phyloP scores from a whole-genome alignment of 2,113 vertebrate species.

The Rhinolophus ferrumequinum region DNA sequence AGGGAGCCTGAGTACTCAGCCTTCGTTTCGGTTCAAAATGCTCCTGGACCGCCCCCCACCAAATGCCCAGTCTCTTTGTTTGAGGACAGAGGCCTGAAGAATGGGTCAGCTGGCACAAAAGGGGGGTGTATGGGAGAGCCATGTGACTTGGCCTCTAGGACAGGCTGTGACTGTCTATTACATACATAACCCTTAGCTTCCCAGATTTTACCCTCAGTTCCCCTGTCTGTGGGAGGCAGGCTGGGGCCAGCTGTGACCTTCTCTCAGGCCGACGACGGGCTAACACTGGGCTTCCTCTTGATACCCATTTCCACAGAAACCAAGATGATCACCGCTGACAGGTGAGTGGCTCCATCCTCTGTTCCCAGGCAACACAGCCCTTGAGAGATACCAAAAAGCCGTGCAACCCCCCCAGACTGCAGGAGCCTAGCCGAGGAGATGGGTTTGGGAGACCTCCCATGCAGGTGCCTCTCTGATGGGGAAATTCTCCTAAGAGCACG shows the following conservation, averaged over 20 bases:
- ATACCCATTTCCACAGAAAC: background rate
- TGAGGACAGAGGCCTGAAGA: background rate
- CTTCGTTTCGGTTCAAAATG: background rate
- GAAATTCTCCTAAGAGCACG: background rate
- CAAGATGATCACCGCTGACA: background rate
- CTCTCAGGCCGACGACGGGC: background rate
- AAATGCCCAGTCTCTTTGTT: background rate
- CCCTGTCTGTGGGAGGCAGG: too few species aligned
- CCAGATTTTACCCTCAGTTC: background rate
- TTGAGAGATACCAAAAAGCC: background rate
- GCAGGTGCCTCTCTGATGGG: background rate
- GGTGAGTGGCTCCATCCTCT: background rate
- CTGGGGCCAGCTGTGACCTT: background rate
- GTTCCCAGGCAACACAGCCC: background rate
- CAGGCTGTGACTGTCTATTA: too few species aligned
- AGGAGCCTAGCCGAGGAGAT: background rate
- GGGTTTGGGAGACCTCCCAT: background rate
- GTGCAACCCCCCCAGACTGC: background rate
- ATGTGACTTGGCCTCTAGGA: background rate
- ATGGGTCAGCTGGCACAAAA: accelerated
- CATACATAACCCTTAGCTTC: background rate
- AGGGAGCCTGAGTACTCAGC: background rate
- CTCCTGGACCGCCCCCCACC: background rate
- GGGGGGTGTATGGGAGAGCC: accelerated
- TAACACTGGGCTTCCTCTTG: background rate